phyloP scores from a whole-genome alignment of 2,113 vertebrate genomes.

The Rousettus leschenaultii region DNA sequence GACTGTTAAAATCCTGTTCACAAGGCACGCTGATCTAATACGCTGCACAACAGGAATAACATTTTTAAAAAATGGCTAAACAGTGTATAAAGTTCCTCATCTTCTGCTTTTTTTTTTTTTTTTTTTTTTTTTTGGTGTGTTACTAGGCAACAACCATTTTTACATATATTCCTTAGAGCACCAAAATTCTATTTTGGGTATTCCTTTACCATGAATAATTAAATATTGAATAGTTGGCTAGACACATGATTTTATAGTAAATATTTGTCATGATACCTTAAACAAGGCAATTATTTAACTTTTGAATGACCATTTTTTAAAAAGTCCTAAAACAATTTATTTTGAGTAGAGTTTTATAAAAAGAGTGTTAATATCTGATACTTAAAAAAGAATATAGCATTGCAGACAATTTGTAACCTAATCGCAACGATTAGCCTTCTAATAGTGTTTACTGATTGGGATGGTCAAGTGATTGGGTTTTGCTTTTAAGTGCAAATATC shows the following conservation, averaged over 20 bases:
- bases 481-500: conserved; percentile 51
- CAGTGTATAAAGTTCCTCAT: conserved; percentile 71
- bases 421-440: conserved; percentile 40
- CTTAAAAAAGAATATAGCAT: background rate
- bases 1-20: conserved; percentile 86
- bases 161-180: conserved; percentile 65
- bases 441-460: conserved; percentile 25
- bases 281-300: background rate
- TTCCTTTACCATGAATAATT: conserved; percentile 54
- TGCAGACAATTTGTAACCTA: conserved; percentile 12
- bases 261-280: conserved; percentile 49
- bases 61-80: conserved; percentile 42
- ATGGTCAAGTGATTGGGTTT: background rate
- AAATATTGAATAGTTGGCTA: conserved; percentile 44
- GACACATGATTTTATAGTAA: conserved; percentile 37
- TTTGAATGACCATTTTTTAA: background rate
- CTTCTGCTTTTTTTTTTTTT: conserved; percentile 35
- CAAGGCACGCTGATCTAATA: conserved; percentile 80
- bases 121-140: conserved; percentile 46
- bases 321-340: background rate
- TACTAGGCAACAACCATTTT: conserved; percentile 80
- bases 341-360: background rate
- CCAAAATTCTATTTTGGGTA: conserved; percentile 61
- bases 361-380: background rate
- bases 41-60: conserved; percentile 65